Base-by-base conservation (phyloP, 2,888 invertebrate genomes). In the Drosophila mettleri region DNA sequence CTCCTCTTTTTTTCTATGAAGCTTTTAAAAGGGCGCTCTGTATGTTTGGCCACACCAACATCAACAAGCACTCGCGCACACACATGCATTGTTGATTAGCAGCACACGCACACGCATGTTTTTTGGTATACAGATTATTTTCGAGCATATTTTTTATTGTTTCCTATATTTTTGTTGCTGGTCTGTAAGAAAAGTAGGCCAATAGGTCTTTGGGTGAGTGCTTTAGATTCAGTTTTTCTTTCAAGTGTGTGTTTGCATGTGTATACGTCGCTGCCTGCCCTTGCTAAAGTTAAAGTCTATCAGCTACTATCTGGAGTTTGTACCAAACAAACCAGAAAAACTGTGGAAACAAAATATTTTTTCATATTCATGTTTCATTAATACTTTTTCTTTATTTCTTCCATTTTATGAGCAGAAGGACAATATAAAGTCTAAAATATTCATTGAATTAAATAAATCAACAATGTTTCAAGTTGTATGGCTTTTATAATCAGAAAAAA, bases 151-250 rank as follows among this genome's bases (percentile, higher is more conserved):
- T 69, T 76, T 64, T 78, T 81, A 69, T 76, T 82, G 66, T 80
- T 79, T 75, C 71, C 79, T 68, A 59, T 65, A 69, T 69, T 68
- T 74, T 75, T 83, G 74, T 78, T 83, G 77, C 53, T 72, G 83
- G 70, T 61, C 66, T 80, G 80, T 70, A 78, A 76, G 72, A 80
- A 88, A 89, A 90, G 82, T 89, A 89, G 89, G 89, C 81, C 89
- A 89, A 89, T 89, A 89, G 89, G 90, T 89, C 89, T 89, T 80
- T 90, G 86, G 90, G 89, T 88, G 79, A 87, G 77, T 83, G 82
- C 72, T 87, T 80, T 71, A 81, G 86, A 84, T 86, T 84, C 71
- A 66, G 80, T 71, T 78, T 72, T 65, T 52, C 46, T 65, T 57
- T 59, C 33, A 18, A 39, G 18, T 45, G 52, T 51, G 46, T 43